These are phyloP conservation scores for Drosophila obscura DNA, from an alignment of 1,140 invertebrate species.

Conservation along the genomic window DNA sequence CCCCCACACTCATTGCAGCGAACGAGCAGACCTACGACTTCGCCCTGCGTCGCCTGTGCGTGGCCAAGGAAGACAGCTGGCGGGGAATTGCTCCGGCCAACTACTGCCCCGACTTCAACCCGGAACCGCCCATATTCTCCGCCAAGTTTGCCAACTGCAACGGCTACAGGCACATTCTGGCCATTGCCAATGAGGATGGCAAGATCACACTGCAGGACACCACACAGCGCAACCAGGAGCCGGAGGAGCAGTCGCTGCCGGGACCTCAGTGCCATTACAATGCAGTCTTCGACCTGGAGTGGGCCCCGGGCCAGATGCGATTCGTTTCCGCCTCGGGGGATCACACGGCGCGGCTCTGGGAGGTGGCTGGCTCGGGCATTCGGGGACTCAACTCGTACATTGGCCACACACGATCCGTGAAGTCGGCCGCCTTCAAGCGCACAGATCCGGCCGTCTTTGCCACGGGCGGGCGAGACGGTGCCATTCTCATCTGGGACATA, in stretches of 20 bases:
- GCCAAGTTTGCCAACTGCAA: conserved; percentile 87
- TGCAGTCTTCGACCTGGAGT: conserved; percentile 94
- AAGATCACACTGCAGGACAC: conserved; percentile 84
- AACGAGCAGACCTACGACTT: conserved; percentile 74
- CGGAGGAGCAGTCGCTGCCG: conserved; percentile 83
- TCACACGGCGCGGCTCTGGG: conserved; percentile 91
- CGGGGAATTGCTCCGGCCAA: conserved; percentile 84
- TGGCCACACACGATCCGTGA: conserved; percentile 91
- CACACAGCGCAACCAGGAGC: conserved; percentile 63
- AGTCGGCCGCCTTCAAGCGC: conserved; percentile 89
- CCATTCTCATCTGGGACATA: conserved; percentile 93
- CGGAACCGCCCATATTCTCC: conserved; percentile 87
- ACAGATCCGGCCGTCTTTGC: conserved; percentile 90
- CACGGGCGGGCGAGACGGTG: conserved; percentile 93
- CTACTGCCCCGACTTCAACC: conserved; percentile 84
- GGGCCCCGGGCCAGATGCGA: conserved; percentile 90
- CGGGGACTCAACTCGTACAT: conserved; percentile 86
- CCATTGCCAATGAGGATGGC: conserved; percentile 93
- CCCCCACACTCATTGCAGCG: conserved; percentile 37
- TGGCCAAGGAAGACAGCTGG: conserved; percentile 85
- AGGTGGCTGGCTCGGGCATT: conserved; percentile 86
- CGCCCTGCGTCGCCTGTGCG: conserved; percentile 71
- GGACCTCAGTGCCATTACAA: conserved; percentile 90
- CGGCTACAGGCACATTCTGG: conserved; percentile 88
- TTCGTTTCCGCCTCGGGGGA: conserved; percentile 94